phyloP scores from a whole-genome alignment of 2,113 vertebrate genomes.

The Ceyx margarethae region DNA sequence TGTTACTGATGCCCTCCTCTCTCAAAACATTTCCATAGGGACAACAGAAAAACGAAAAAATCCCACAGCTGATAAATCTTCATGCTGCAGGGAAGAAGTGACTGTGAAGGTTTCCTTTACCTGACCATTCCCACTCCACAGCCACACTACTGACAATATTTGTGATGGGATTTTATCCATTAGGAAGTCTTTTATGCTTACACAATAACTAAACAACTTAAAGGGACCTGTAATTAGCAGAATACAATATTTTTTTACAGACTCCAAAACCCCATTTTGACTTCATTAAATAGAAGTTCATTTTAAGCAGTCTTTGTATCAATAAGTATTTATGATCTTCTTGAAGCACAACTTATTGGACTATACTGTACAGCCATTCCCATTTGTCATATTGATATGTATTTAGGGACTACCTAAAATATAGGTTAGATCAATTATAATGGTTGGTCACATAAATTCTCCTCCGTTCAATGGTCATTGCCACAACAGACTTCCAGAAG shows the following conservation, averaged over 20 bases:
- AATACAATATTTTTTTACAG: background rate
- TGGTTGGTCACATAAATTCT: slow-evolving; percentile 43
- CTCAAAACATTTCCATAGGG: background rate
- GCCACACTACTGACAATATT: background rate
- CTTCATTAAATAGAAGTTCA: background rate
- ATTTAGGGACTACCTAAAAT: slow-evolving; percentile 36
- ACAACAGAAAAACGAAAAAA: background rate
- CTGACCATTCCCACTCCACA: background rate
- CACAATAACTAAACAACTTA: background rate
- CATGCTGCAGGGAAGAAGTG: background rate
- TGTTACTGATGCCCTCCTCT: background rate
- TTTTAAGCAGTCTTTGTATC: background rate
- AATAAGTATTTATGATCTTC: slow-evolving; percentile 25
- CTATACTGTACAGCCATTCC: slow-evolving; percentile 2
- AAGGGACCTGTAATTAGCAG: slow-evolving; percentile 2
- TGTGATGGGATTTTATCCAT: background rate
- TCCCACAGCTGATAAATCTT: background rate
- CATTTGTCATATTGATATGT: slow-evolving; percentile 28
- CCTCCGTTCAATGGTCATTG: slow-evolving; percentile 18
- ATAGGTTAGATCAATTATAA: slow-evolving; percentile 23
- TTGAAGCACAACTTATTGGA: slow-evolving; percentile 22
- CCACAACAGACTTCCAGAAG: slow-evolving; percentile 22
- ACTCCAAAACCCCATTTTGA: background rate
- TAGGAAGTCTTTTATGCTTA: background rate
- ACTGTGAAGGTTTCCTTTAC: background rate